Evolutionary conservation across 2,888 invertebrate genomes (phyloP), one percentile per base, ranked within the genome.

Genomic region (Athalia rosae): DNA sequence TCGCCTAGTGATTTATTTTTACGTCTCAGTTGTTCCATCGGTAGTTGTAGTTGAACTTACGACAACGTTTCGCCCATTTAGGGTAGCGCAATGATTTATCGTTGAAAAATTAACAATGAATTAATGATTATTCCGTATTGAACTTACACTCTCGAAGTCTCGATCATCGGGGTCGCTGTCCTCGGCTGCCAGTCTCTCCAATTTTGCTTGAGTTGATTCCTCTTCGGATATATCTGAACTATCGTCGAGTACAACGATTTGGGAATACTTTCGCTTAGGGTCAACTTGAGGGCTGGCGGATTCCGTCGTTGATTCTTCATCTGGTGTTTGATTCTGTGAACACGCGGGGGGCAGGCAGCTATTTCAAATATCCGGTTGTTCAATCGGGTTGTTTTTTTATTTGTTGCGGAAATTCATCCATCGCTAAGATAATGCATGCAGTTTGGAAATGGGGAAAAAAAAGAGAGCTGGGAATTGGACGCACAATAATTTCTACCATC

Each of bases 231-330:
- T 84, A 9, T 83, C 83, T 7, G 78, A 79, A 13, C 61, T 58
- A 58, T 76, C 64, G 28, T 79, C 79, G 13, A 81, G 78, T 8
- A 81, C 82, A 41, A 81, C 82, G 3, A 85, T 15, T 48, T 87
- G 79, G 0, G 83, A 82, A 80, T 76, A 83, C 77, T 85, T 86
- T 0, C 87, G 81, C 58, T 87, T 87, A 4, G 69, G 4, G 4
- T 84, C 83, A 0, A 9, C 41, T 5, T 76, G 78, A 0, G 84
- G 82, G 50, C 80, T 84, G 9, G 56, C 78, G 4, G 84, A 83
- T 53, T 87, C 87, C 4, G 82, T 82, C 4, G 80, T 77, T 0
- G 84, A 82, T 28, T 84, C 82, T 79, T 86, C 85, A 6, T 85
- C 83, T 5, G 82, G 74, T 3, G 82, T 80, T 47, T 78, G 28